Base-by-base conservation (phyloP, 2,888 invertebrate genomes). In the Parnassius apollo region DNA sequence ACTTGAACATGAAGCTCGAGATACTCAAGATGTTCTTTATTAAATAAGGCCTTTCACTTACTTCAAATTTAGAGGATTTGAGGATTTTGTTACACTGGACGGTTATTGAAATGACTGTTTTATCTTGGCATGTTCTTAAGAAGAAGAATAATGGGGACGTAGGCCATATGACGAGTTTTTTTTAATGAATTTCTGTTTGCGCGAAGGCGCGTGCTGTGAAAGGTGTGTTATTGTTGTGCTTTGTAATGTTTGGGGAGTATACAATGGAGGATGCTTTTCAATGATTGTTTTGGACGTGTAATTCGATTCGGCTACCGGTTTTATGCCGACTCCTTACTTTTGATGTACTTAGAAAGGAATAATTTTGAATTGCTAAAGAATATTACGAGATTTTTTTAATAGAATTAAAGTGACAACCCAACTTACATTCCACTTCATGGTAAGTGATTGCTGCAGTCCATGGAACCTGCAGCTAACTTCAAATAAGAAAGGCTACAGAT, bases 121-220 rank as follows among this genome's bases (percentile, higher is more conserved):
- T 57, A 55, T 22, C 42, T 61, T 66, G 66, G 69, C 9, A 63
- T 44, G 3, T 13, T 10, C 35, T 53, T 35, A 2, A 10, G 42
- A 58, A 55, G 56, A 63, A 64, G 58, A 62, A 56, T 58, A 66
- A 64, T 44, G 54, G 61, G 44, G 50, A 50, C 13, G 42, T 3
- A 51, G 59, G 2, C 56, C 59, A 55, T 3, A 11, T n/a, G 7
- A 42, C 13, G 52, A 42, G 59, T 59, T 42, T 42, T 7, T 59
- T 45, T 42, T 7, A 18, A 12, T 45, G 62, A 68, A 55, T 69
- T 54, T 65, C 65, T 59, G 35, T 64, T 67, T 68, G 57, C 66
- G 68, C 57, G 61, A 65, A 62, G 77, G 75, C 80, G 76, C 78
- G 77, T 80, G 80, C 76, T 68, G 64, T 58, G 61, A 67, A 58